Evolutionary conservation across 2,797 vertebrate species (phyloP).

Genomic region (Adrianichthys oophorus): DNA sequence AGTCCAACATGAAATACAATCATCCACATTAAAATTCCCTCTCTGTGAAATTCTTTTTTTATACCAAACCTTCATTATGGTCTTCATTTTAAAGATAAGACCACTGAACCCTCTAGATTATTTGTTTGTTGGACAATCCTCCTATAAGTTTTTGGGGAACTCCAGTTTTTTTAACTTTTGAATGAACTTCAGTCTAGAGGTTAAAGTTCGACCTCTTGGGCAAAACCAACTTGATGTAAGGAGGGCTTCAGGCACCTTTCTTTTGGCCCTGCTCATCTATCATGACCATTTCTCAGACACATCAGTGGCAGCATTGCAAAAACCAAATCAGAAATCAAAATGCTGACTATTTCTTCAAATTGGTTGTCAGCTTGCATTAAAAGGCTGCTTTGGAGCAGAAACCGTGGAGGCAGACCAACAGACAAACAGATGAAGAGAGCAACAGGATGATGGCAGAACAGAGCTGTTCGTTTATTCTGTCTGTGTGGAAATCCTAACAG

Average conservation of each 20-base stretch:
- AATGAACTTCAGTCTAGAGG: too few relatives aligned
- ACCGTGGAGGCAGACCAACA: slow-evolving; percentile 3
- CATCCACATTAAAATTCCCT: too few relatives aligned
- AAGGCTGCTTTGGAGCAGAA: slow-evolving; percentile 46
- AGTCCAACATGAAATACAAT: too few relatives aligned
- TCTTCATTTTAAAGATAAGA: too few relatives aligned
- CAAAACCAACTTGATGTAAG: too few relatives aligned
- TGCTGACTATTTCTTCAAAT: slow-evolving; percentile 37
- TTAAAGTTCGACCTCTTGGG: too few relatives aligned
- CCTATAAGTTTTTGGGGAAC: too few relatives aligned
- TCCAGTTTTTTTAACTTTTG: too few relatives aligned
- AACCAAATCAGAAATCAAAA: slow-evolving; percentile 49
- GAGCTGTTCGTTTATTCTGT: slow-evolving; percentile 24
- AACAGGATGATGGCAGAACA: slow-evolving; percentile 6
- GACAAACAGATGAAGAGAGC: not conserved
- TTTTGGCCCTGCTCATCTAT: slow-evolving; percentile 7
- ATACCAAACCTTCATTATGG: too few relatives aligned
- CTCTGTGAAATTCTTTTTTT: too few relatives aligned
- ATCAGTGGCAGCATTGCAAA: slow-evolving; percentile 35
- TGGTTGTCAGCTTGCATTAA: slow-evolving; percentile 25
- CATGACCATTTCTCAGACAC: slow-evolving; percentile 35
- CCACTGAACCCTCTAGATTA: too few relatives aligned
- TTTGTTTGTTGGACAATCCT: too few relatives aligned
- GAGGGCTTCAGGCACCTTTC: not conserved
- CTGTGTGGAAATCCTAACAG: slow-evolving; percentile 28